Evolutionary conservation across 2,113 vertebrate species (phyloP), one percentile per base, ranked within the genome.

Genomic region (Sisor rabdophorus): DNA sequence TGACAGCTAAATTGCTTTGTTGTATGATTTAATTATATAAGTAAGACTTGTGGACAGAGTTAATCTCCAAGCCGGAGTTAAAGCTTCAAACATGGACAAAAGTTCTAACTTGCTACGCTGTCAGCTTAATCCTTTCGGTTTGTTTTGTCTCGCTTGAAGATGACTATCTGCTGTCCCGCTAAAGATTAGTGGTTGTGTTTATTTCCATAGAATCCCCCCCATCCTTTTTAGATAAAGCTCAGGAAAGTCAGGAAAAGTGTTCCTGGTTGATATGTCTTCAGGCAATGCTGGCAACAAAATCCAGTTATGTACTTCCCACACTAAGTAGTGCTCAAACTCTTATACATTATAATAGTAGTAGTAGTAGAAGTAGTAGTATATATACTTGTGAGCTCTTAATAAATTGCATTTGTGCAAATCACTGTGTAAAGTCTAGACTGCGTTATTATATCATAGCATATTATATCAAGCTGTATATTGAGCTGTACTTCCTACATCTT

Each of bases 151-250:
- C 55, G 28, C 15, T 20, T 47, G 36, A 60, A 53, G 75, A 71
- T 61, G 71, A 61, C 48, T 60, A 75, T 78, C 71, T 75, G 72
- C 69, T 47, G 44, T 85, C 82, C 79, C 78, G 76, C 63, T 61
- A 36, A 19, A 84, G 84, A 88, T 88, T 63, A 81, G 72, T 75
- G 73, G 80, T 15, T 73, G 76, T 84, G 85, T 88, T 86, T 83
- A 87, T 89, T 88, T 83, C 84, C 79, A 69, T 1, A 32, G 15
- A 10, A 61, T 81, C 73, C 81, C 73, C 81, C 75, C 81, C 85
- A 82, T 88, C 83, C 80, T 82, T 72, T 56, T 26, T 59, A 86
- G 85, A 91, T 87, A 86, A 89, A 85, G 59, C 15, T n/a, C 10
- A 84, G 84, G 81, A 88, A 83, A 68, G 2, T 63, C 84, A 78